Evolutionary conservation across 2,888 invertebrate genomes (phyloP).

Genomic region (Meta bourneti): DNA sequence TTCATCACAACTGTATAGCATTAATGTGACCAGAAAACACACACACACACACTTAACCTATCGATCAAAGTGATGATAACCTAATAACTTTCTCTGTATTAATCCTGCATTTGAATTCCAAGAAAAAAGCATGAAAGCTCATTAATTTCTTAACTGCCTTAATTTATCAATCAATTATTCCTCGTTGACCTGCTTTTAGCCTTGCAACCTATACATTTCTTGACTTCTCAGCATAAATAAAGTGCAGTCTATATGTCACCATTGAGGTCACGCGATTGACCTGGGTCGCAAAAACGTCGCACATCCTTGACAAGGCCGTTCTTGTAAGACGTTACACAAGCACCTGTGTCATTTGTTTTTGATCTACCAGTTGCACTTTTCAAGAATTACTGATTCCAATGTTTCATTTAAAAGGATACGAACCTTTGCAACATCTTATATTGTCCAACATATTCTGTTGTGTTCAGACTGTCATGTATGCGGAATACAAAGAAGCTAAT

Average conservation of each 20-base stretch:
- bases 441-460: too few relatives aligned
- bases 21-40: slow-evolving; percentile 62
- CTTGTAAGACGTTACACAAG: neutral
- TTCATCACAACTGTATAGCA: slow-evolving; percentile 27
- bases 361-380: neutral
- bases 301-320: slow-evolving; percentile 58
- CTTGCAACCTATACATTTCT: slow-evolving; percentile 8
- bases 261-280: slow-evolving; percentile 65
- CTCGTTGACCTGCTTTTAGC: slow-evolving; percentile 63
- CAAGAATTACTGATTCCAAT: neutral
- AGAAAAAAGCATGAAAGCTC: neutral
- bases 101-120: neutral
- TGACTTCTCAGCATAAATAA: slow-evolving; percentile 34
- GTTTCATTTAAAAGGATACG: neutral
- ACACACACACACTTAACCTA: slow-evolving; percentile 14
- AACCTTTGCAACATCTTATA: neutral
- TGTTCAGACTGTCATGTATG: neutral
- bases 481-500: neutral
- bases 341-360: neutral
- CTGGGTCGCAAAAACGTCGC: slow-evolving; percentile 47
- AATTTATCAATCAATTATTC: slow-evolving; percentile 64
- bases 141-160: slow-evolving; percentile 3
- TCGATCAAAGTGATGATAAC: slow-evolving; percentile 66
- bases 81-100: slow-evolving; percentile 46
- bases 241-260: slow-evolving; percentile 51